phyloP scores from a whole-genome alignment of 2,113 vertebrate genomes.

The Brachyhypopomus occidentalis region DNA sequence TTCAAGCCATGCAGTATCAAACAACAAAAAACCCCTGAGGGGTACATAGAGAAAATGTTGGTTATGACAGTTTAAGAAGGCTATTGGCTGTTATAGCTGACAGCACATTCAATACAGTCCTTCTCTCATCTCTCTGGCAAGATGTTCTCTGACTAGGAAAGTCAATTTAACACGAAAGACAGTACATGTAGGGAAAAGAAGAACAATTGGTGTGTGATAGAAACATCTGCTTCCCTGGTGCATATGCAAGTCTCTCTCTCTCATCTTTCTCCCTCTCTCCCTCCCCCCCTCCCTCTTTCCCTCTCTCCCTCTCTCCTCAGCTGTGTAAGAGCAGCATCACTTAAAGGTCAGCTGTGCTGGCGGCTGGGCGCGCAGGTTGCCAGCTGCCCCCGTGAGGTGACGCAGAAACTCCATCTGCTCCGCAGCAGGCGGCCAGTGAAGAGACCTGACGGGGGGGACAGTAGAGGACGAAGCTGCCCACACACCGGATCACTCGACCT shows the following conservation, averaged over 20 bases:
- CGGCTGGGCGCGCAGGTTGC: not conserved
- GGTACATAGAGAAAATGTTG: no score
- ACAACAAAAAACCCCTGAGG: no score
- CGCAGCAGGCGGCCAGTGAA: not conserved
- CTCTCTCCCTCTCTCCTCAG: not conserved
- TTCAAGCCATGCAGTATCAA: no score
- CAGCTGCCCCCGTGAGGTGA: not conserved
- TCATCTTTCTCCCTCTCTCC: not conserved
- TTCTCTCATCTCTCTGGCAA: no score
- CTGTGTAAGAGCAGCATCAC: not conserved
- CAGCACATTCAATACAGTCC: no score
- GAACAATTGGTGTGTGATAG: no score
- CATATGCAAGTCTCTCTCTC: not conserved
- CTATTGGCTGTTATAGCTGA: no score
- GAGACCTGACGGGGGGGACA: not conserved
- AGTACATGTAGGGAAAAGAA: no score
- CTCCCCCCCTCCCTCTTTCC: not conserved
- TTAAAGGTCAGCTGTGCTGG: not conserved
- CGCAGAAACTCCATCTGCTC: not conserved
- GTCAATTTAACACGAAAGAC: no score
- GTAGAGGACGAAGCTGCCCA: not conserved
- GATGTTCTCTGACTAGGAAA: no score
- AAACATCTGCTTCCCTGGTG: no score
- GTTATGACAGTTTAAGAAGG: no score
- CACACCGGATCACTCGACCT: not conserved